A percentile compares a stretch with the other conserved stretches of the same genome.
These are phyloP conservation scores for Sebastes alutus DNA, from an alignment of 2,797 vertebrate genomes.

Conservation along the genomic window DNA sequence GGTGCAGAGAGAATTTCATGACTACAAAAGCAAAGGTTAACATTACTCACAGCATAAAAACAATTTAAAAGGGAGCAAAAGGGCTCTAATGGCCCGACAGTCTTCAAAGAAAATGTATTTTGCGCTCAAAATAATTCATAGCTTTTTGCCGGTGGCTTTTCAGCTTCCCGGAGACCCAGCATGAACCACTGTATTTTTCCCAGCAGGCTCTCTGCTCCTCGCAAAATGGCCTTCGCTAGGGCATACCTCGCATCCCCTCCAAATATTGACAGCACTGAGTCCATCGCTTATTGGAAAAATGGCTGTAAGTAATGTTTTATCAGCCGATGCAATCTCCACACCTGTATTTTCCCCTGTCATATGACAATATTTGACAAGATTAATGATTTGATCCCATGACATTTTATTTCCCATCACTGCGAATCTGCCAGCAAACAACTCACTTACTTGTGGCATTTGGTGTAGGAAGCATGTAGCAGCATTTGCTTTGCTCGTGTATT, in stretches of 20 bases:
- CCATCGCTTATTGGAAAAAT: constrained; percentile 85
- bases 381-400: constrained; percentile 80
- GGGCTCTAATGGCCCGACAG: constrained; percentile 84
- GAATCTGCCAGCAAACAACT: constrained; percentile 72
- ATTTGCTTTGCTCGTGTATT: constrained; percentile 61
- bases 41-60: constrained; percentile 86
- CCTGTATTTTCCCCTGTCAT: constrained; percentile 77
- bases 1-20: constrained; percentile 82
- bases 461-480: constrained; percentile 56
- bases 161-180: constrained; percentile 84
- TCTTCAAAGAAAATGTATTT: constrained; percentile 89
- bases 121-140: constrained; percentile 88
- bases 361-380: constrained; percentile 81
- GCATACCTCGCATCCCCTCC: constrained; percentile 76
- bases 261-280: constrained; percentile 85
- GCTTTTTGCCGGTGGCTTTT: constrained; percentile 86
- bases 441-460: constrained; percentile 78
- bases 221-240: constrained; percentile 81
- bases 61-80: constrained; percentile 87
- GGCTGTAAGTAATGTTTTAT: constrained; percentile 83
- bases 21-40: constrained; percentile 87
- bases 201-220: constrained; percentile 84
- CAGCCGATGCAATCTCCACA: constrained; percentile 78
- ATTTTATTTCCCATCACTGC: constrained; percentile 78
- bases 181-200: constrained; percentile 88